These are phyloP conservation scores for Urocitellus parryii DNA, from an alignment of 2,113 vertebrate genomes.

Conservation along the genomic window DNA sequence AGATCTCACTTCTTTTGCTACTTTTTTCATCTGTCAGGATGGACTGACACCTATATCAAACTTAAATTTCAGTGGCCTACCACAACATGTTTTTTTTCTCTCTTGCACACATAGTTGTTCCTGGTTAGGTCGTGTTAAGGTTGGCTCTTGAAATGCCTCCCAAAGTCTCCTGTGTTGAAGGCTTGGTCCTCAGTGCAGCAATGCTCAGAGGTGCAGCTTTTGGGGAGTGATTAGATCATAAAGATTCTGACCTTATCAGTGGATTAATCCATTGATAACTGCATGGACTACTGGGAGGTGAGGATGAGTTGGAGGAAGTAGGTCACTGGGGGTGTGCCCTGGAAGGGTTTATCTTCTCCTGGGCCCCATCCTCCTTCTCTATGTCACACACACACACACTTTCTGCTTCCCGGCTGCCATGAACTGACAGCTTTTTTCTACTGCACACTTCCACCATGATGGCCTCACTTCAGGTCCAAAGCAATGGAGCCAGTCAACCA, in stretches of 20 bases:
- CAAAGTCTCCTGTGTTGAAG: not conserved
- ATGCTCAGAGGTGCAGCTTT: not conserved
- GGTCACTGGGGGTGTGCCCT: not conserved
- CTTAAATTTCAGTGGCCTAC: not conserved
- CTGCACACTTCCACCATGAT: not conserved
- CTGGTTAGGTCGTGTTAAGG: not conserved
- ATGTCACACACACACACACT: no score
- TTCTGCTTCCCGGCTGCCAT: not conserved
- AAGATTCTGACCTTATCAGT: not conserved
- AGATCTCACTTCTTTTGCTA: not conserved
- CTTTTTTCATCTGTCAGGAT: not conserved
- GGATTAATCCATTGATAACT: not conserved
- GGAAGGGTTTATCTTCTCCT: not conserved
- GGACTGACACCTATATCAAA: not conserved
- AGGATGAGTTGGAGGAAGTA: not conserved
- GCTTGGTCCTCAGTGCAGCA: not conserved
- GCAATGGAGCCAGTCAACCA: not conserved
- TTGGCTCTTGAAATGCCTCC: not conserved
- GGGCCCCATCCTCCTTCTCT: no score
- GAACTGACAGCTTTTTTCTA: not conserved
- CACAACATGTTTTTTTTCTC: not conserved
- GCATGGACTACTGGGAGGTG: not conserved
- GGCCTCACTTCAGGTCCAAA: not conserved
- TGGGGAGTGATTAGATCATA: not conserved
- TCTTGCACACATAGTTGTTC: not conserved